Percentiles rank a stretch among this genome's conserved stretches.
These are phyloP conservation scores for Nothobranchius kuhntae DNA, from an alignment of 2,113 vertebrate genomes.

Conservation along the genomic window DNA sequence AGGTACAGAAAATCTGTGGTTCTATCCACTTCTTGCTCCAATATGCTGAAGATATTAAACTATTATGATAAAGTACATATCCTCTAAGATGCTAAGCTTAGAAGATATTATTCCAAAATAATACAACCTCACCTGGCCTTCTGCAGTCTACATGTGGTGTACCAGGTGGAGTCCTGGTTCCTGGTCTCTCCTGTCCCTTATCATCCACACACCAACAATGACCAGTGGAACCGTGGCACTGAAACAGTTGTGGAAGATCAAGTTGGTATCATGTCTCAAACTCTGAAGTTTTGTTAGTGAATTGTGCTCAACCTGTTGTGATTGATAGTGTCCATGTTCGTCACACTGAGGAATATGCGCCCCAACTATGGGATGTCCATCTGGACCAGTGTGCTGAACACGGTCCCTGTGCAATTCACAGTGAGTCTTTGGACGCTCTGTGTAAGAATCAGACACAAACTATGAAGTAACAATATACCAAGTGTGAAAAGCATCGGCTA, in stretches of 20 bases:
- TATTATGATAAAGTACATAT: too few species aligned
- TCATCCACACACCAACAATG: slow-evolving; percentile 87
- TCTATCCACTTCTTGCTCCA: neutral
- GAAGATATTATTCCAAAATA: too few species aligned
- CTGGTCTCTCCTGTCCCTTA: slow-evolving; percentile 76
- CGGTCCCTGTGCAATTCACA: slow-evolving; percentile 78
- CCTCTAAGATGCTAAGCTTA: too few species aligned
- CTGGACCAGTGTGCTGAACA: slow-evolving; percentile 36
- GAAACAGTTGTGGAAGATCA: neutral
- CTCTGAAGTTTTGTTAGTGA: too few species aligned
- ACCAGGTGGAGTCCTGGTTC: slow-evolving; percentile 77
- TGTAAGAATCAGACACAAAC: neutral
- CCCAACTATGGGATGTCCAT: slow-evolving; percentile 22
- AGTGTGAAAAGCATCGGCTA: too few species aligned
- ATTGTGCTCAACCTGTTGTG: neutral
- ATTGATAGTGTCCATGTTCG: slow-evolving; percentile 63
- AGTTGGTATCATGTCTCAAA: too few species aligned
- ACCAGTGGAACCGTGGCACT: slow-evolving; percentile 74
- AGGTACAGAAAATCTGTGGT: too few species aligned
- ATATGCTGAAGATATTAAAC: slow-evolving; percentile 1
- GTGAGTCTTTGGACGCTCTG: slow-evolving; percentile 57
- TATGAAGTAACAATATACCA: too few species aligned
- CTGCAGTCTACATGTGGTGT: slow-evolving; percentile 59
- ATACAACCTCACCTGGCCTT: neutral
- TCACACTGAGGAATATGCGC: slow-evolving; percentile 84